These are phyloP conservation scores for Dicyrtoma fusca DNA, from an alignment of 2,888 invertebrate genomes.

Conservation along the genomic window DNA sequence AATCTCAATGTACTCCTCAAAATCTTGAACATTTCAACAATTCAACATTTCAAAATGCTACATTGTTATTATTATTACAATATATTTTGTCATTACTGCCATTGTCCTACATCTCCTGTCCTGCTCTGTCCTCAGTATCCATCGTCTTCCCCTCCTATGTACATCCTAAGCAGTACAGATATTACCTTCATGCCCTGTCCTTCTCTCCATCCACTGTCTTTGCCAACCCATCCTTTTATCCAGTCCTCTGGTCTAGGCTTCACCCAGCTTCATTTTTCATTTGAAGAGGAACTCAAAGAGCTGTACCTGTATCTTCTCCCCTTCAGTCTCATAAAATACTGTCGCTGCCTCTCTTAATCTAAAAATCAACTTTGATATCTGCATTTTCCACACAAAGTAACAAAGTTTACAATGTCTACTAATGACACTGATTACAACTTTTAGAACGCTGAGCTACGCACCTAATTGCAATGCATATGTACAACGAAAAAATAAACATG, in stretches of 20 bases:
- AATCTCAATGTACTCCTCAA: background rate
- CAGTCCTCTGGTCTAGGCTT: too few species aligned
- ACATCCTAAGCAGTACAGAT: too few species aligned
- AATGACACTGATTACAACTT: constrained; percentile 1
- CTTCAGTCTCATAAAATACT: background rate
- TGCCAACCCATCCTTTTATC: constrained; percentile 4
- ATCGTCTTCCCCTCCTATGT: too few species aligned
- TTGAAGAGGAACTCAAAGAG: background rate
- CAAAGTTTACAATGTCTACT: constrained; percentile 8
- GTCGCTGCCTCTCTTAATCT: background rate
- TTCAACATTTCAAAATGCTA: too few species aligned
- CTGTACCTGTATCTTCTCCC: background rate
- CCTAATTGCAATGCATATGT: background rate
- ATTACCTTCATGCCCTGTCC: too few species aligned
- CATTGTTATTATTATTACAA: constrained; percentile 16
- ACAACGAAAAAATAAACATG: background rate
- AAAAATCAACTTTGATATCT: background rate
- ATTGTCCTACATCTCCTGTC: constrained; percentile 13
- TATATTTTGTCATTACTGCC: constrained; percentile 13
- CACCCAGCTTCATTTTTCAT: too few species aligned
- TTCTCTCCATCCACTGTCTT: background rate
- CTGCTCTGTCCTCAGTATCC: background rate
- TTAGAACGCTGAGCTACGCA: background rate
- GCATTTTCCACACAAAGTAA: background rate
- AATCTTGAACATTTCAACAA: too few species aligned